These are phyloP conservation scores for Heterotis niloticus DNA, from an alignment of 2,113 vertebrate genomes.

Conservation along the genomic window DNA sequence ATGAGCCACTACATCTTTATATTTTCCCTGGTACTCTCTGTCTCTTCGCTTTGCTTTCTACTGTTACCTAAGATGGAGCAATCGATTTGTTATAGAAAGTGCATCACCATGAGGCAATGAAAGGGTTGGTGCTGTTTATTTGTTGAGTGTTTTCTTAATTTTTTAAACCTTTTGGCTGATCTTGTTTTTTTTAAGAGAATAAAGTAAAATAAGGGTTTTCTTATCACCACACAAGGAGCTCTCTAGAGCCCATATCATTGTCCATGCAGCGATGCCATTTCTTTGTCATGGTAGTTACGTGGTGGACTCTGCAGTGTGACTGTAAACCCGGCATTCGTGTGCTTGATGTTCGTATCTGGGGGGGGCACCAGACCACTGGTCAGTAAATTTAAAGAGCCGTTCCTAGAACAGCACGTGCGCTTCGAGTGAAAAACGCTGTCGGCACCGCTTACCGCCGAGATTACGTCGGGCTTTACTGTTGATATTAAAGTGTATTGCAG, in stretches of 20 bases:
- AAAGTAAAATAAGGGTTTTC: too few relatives aligned
- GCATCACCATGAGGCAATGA: too few relatives aligned
- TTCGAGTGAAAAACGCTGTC: neutral
- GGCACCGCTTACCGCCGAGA: conserved; percentile 20
- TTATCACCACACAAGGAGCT: too few relatives aligned
- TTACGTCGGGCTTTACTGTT: conserved; percentile 15
- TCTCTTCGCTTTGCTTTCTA: neutral
- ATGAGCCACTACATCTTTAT: neutral
- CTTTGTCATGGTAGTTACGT: neutral
- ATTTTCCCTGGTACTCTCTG: neutral
- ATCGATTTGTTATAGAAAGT: too few relatives aligned
- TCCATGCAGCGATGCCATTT: neutral
- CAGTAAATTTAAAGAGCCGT: conserved; percentile 33
- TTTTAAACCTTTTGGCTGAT: too few relatives aligned
- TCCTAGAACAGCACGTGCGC: conserved; percentile 1
- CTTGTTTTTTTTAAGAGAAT: too few relatives aligned
- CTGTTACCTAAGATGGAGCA: too few relatives aligned
- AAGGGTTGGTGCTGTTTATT: too few relatives aligned
- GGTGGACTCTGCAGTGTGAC: neutral
- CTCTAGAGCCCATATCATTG: too few relatives aligned
- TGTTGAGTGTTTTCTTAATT: too few relatives aligned
- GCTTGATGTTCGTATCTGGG: neutral
- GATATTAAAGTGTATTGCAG: conserved; percentile 5
- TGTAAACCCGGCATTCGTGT: conserved; percentile 34
- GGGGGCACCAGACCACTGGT: conserved; percentile 24